These are phyloP conservation scores for Hypolimnas misippus DNA, from an alignment of 2,888 invertebrate species.

Conservation along the genomic window DNA sequence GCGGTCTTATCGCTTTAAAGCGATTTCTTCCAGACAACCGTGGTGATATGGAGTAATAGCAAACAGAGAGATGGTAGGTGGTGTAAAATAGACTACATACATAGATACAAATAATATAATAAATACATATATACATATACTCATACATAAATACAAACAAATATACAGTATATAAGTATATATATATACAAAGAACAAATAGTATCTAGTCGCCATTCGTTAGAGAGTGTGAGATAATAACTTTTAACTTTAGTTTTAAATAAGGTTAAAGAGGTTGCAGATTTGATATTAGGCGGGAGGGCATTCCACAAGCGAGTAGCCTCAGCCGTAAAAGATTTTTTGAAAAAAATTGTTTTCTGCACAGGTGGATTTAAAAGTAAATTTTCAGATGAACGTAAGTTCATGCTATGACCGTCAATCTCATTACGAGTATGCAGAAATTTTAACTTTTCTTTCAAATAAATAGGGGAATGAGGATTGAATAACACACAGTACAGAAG, in stretches of 20 bases:
- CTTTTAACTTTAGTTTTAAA: neutral
- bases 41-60: too few species aligned
- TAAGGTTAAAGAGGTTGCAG: neutral
- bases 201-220: neutral
- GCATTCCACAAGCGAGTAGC: neutral
- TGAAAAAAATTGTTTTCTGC: neutral
- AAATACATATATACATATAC: neutral
- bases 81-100: too few species aligned
- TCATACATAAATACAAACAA: neutral
- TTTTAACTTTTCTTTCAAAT: too few species aligned
- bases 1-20: too few species aligned
- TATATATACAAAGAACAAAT: neutral
- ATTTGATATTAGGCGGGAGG: neutral
- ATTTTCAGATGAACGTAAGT: too few species aligned
- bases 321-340: neutral
- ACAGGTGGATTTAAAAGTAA: neutral
- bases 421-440: too few species aligned
- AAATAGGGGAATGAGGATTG: too few species aligned
- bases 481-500: too few species aligned
- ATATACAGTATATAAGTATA: too few species aligned
- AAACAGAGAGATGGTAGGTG: too few species aligned
- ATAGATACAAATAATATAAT: neutral
- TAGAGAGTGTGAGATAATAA: neutral
- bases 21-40: too few species aligned
- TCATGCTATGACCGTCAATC: too few species aligned